Evolutionary conservation across 2,797 vertebrate species (phyloP), one percentile per base, ranked within the genome.

Genomic region (Decapterus maruadsi): DNA sequence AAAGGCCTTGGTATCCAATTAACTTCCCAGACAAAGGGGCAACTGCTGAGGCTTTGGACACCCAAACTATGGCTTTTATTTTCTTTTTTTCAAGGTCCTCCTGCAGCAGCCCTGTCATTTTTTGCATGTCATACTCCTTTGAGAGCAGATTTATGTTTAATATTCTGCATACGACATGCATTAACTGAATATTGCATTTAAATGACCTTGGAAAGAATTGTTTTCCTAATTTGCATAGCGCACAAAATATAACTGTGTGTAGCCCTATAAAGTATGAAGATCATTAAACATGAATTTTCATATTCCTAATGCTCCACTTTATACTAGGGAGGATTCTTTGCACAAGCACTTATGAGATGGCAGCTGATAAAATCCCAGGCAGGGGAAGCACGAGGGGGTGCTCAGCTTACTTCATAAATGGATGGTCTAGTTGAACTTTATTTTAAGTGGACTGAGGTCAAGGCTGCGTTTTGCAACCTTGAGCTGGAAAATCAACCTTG

Each of bases 401-500:
- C 70, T 80, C 50, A 34, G 66, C 68, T 66, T 20, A 26, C 80
- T 71, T 81, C 69, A 82, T 75, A 69, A 90, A 83, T 64, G 59
- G 46, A 82, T 58, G 46, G 63, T 77, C 69, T 12, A 34, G 54
- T 63, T 86, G 53, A 89, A 80, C 72, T 83, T 85, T 74, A 77
- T 78, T 78, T 78, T 40, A 78, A 89, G 77, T 83, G 81, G 79
- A 76, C 83, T 68, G 66, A 86, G 80, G 89, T 90, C 82, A 83
- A 40, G 78, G 75, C 46, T 66, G 63, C 61, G 16, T 89, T 91
- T 92, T 55, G 77, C 75, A 81, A 80, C 75, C 75, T 89, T 75
- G 57, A 71, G 72, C 29, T 68, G 53, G 29, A 90, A 90, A 88
- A 90, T 86, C 51, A 82, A 63, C 87, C 53, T 83, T 85, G 84